Conservation (phyloP, 2,797 vertebrate species). For the Mallotus villosus region DNA sequence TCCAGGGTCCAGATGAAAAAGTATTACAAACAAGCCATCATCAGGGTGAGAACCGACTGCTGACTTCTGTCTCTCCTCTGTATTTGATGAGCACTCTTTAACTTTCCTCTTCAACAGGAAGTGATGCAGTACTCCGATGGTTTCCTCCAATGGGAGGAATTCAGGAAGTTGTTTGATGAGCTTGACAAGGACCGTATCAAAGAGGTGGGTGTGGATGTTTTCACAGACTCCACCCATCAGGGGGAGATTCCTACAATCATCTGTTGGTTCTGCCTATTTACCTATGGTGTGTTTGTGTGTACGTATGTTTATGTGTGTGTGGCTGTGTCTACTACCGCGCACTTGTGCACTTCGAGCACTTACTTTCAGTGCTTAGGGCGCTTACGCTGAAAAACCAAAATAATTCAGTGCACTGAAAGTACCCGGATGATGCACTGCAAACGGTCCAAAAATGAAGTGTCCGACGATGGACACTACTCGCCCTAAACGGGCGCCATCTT, state of each 20-base stretch:
- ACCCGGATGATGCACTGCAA: too few relatives aligned
- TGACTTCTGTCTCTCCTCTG: background rate
- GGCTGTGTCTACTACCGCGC: too few relatives aligned
- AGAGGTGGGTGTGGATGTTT: slow-evolving; percentile 72
- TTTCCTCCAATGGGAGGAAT: slow-evolving; percentile 74
- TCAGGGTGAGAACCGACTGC: slow-evolving; percentile 66
- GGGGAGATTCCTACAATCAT: background rate
- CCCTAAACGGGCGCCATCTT: too few relatives aligned
- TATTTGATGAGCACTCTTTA: too few relatives aligned
- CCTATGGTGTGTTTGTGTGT: background rate
- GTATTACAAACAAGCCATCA: slow-evolving; percentile 79
- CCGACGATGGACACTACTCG: too few relatives aligned
- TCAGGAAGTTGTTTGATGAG: slow-evolving; percentile 86
- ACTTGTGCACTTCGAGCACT: too few relatives aligned
- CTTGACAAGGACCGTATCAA: slow-evolving; percentile 85
- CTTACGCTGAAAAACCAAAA: too few relatives aligned
- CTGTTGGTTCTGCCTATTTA: background rate
- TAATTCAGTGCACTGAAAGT: too few relatives aligned
- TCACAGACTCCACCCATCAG: background rate
- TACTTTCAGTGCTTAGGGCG: too few relatives aligned
- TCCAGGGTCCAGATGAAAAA: slow-evolving; percentile 78
- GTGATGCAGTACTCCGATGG: slow-evolving; percentile 58
- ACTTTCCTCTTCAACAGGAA: slow-evolving; percentile 63
- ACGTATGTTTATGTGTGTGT: background rate
- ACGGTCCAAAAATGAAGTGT: too few relatives aligned